These are phyloP conservation scores for Anguilla anguilla DNA, from an alignment of 2,797 vertebrate genomes.

Conservation along the genomic window DNA sequence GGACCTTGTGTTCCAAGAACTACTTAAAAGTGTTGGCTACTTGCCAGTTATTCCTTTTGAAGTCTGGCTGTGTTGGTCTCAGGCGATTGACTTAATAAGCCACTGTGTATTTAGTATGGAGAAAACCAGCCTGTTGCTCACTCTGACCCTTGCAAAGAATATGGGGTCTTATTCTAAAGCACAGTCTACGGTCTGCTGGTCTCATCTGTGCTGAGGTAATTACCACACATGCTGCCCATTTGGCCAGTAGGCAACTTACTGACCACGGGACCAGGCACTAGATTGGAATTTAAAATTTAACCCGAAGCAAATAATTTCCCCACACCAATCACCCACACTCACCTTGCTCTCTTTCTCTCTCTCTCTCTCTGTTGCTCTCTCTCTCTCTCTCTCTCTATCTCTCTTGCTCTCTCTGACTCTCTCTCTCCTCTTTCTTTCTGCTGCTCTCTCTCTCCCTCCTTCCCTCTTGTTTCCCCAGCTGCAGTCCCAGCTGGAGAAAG, in stretches of 20 bases:
- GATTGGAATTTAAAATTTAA: neutral
- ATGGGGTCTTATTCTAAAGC: neutral
- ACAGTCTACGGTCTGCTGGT: neutral
- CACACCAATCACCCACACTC: neutral
- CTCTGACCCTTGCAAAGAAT: neutral
- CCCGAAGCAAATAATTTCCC: neutral
- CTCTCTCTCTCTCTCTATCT: neutral
- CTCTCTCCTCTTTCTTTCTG: neutral
- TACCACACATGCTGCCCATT: neutral
- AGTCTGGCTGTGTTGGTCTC: neutral
- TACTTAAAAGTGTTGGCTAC: neutral
- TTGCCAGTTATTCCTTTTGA: neutral
- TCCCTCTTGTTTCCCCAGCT: conserved; percentile 58
- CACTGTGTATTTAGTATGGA: neutral
- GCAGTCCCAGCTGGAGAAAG: conserved; percentile 63
- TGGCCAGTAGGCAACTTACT: neutral
- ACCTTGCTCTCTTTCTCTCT: neutral
- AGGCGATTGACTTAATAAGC: neutral
- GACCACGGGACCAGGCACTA: neutral
- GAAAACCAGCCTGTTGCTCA: neutral
- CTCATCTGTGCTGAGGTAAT: neutral
- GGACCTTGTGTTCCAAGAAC: neutral
- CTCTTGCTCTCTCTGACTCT: neutral
- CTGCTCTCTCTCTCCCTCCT: neutral
- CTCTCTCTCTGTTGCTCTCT: neutral